Conservation (phyloP, 2,113 vertebrate genomes). For the Rana temporaria region DNA sequence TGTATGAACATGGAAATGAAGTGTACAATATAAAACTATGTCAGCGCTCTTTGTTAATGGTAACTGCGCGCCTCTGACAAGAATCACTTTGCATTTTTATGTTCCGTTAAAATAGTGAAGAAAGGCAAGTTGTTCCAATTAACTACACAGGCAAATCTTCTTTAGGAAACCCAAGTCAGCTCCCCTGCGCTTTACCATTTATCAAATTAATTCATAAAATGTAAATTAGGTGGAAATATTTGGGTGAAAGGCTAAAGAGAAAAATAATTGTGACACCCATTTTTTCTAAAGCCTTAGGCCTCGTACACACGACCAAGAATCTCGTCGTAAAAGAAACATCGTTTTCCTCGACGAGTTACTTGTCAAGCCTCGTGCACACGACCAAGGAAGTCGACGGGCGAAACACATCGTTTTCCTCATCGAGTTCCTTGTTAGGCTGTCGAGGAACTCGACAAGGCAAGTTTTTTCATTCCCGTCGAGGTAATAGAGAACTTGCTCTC, state of each 20-base stretch:
- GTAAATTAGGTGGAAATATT: slow-evolving; percentile 16
- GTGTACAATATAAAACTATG: background rate
- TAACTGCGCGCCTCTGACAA: background rate
- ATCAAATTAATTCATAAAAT: slow-evolving; percentile 9
- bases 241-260: background rate
- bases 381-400: too few species aligned
- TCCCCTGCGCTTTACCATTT: slow-evolving; percentile 23
- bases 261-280: background rate
- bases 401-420: too few species aligned
- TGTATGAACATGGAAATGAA: background rate
- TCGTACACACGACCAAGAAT: too few species aligned
- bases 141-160: slow-evolving; percentile 34
- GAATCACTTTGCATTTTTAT: slow-evolving; percentile 34
- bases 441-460: too few species aligned
- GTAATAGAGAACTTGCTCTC: too few species aligned
- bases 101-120: slow-evolving; percentile 12
- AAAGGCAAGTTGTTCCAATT: slow-evolving; percentile 16
- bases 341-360: too few species aligned
- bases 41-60: background rate
- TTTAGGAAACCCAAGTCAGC: slow-evolving; percentile 22
- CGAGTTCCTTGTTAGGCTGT: too few species aligned
- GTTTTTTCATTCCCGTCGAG: too few species aligned
- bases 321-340: too few species aligned
- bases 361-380: too few species aligned
- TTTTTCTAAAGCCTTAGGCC: too few species aligned